Conservation (phyloP, 2,888 invertebrate genomes). For the Xylophagus ater region DNA sequence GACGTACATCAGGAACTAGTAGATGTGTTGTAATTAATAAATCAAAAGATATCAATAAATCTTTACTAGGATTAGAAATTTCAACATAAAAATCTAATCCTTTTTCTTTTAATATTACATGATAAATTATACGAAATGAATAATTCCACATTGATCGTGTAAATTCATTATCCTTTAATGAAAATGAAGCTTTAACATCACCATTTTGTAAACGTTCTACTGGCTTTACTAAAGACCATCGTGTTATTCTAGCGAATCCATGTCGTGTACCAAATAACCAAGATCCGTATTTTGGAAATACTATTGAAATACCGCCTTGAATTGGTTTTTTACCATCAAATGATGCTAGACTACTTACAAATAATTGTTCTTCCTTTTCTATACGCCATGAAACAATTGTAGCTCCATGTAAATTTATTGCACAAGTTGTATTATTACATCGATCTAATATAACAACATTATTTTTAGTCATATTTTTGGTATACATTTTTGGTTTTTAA, state of each 20-base stretch:
- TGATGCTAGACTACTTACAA: constrained; percentile 89
- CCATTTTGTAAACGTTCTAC: constrained; percentile 82
- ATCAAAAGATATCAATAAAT: constrained; percentile 83
- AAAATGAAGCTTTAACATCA: constrained; percentile 85
- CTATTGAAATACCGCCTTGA: constrained; percentile 91
- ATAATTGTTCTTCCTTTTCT: too few species aligned
- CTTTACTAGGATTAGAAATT: constrained; percentile 88
- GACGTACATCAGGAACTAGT: constrained; percentile 86
- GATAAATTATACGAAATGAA: constrained; percentile 86
- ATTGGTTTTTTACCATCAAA: constrained; percentile 95
- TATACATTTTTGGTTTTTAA: too few species aligned
- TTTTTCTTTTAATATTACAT: constrained; percentile 80
- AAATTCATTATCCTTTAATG: constrained; percentile 84
- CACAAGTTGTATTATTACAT: too few species aligned
- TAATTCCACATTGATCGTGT: constrained; percentile 92
- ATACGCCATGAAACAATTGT: too few species aligned
- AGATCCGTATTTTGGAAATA: constrained; percentile 92
- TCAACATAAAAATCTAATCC: constrained; percentile 88
- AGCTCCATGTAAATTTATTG: too few species aligned
- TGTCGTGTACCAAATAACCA: constrained; percentile 94
- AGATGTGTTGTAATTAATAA: constrained; percentile 90
- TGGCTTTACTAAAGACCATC: constrained; percentile 83
- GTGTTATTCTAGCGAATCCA: constrained; percentile 86
- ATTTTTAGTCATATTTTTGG: too few species aligned
- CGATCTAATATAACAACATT: too few species aligned